Evolutionary conservation across 2,113 vertebrate genomes (phyloP), one percentile per base, ranked within the genome.

Genomic region (Polyodon spathula): DNA sequence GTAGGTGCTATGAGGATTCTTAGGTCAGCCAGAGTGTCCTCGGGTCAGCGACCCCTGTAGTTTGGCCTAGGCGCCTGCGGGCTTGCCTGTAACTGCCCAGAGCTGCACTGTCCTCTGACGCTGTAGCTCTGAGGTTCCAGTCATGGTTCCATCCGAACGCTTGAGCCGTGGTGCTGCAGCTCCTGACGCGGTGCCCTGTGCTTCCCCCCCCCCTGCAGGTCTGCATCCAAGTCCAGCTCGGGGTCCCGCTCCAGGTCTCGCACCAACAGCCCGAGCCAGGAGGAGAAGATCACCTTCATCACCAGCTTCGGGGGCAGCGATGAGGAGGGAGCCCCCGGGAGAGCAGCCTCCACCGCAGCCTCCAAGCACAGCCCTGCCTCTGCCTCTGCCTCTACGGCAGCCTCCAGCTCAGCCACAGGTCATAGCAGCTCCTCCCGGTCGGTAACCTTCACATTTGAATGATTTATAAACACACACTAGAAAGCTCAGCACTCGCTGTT

Each of bases 201-300:
- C 37, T 16, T 2, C n/a, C 40, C 16, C 10, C 57, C 6, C 2
- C 11, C 10, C 60, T 5, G 70, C 41, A 88, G 88, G 51, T 89
- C 91, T 8, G 87, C 89, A 60, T 92, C 90, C 0, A 92, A 94
- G 55, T 95, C 94, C 1, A 92, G 82, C 63, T 92, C 91, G 0
- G 88, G 85, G 42, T 92, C 92, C 0, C 82, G 87, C 1, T 97
- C 93, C 0, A 88, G 86, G 0, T 96, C 93, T 0, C 89, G 86
- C 4, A 84, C 92, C 0, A 83, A 83, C 0, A 82, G 76, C 8
- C 90, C 87, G 0, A 90, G 91, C 46, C 88, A 86, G 0, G 93
- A 96, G 73, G 93, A 96, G 73, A 94, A 94, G 76, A 97, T 97
- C 82, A 97, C 92, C 4, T 97, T 95, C 78, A 97, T 97, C 78